These are phyloP conservation scores for Brachionus plicatilis DNA, from an alignment of 1,140 invertebrate genomes.

Conservation along the genomic window DNA sequence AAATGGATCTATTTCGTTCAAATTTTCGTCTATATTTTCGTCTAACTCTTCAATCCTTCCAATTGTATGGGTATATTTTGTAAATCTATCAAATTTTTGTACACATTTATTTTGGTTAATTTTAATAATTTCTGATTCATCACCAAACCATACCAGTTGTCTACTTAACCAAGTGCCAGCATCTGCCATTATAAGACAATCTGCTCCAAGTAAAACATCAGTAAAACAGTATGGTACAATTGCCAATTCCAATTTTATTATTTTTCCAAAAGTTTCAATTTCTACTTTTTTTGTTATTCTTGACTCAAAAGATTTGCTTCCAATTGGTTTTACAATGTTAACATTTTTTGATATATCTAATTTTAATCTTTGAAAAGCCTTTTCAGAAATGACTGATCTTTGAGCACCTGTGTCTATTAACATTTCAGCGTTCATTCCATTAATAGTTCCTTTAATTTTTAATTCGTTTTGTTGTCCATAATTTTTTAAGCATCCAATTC, in stretches of 20 bases:
- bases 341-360: background rate
- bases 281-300: background rate
- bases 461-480: background rate
- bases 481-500: background rate
- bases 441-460: background rate
- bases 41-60: background rate
- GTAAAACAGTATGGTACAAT: background rate
- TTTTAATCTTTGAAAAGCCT: background rate
- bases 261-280: background rate
- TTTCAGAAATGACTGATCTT: background rate
- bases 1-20: background rate
- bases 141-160: background rate
- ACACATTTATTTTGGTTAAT: background rate
- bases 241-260: background rate
- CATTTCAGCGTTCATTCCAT: background rate
- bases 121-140: background rate
- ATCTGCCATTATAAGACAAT: background rate
- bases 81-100: background rate
- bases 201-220: background rate
- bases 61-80: background rate
- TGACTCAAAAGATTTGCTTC: background rate
- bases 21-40: background rate
- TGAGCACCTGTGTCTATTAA: background rate
- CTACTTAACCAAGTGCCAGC: background rate
- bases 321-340: background rate